A percentile compares a stretch with the other conserved stretches of the same genome.
phyloP scores from a whole-genome alignment of 2,113 vertebrate species.

The Atlantisia rogersi region DNA sequence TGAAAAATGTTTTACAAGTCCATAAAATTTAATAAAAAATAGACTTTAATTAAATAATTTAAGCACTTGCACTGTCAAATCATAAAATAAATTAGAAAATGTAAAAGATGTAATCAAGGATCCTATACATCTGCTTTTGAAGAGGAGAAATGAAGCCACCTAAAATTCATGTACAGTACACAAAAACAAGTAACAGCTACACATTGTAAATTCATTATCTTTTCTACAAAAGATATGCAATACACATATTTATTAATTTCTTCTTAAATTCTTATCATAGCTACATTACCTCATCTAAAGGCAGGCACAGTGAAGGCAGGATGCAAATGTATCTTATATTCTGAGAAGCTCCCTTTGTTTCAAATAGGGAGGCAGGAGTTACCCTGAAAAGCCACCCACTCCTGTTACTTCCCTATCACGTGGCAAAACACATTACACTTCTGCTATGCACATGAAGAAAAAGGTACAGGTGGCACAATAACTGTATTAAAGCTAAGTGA shows the following conservation, averaged over 20 bases:
- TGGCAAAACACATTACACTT: background rate
- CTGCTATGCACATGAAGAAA: background rate
- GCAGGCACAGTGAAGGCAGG: background rate
- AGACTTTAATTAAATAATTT: constrained; percentile 4
- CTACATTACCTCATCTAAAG: background rate
- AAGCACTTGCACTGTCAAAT: background rate
- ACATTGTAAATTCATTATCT: background rate
- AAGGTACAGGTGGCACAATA: background rate
- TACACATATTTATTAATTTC: background rate
- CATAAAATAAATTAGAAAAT: constrained; percentile 11
- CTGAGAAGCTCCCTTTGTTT: background rate
- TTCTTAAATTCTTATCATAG: background rate
- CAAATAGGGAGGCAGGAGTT: background rate
- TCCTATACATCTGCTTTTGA: background rate
- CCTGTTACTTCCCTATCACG: background rate
- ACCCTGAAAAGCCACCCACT: background rate
- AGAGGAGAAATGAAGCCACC: background rate
- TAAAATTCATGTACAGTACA: background rate
- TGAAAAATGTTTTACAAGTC: background rate
- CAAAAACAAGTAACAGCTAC: background rate
- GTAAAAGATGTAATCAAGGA: background rate
- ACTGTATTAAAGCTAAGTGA: background rate
- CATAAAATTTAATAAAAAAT: background rate
- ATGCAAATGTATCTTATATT: background rate
- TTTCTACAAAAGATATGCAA: background rate